Evolutionary conservation across 2,888 invertebrate species (phyloP), one percentile per base, ranked within the genome.

Genomic region (Pherbina coryleti): DNA sequence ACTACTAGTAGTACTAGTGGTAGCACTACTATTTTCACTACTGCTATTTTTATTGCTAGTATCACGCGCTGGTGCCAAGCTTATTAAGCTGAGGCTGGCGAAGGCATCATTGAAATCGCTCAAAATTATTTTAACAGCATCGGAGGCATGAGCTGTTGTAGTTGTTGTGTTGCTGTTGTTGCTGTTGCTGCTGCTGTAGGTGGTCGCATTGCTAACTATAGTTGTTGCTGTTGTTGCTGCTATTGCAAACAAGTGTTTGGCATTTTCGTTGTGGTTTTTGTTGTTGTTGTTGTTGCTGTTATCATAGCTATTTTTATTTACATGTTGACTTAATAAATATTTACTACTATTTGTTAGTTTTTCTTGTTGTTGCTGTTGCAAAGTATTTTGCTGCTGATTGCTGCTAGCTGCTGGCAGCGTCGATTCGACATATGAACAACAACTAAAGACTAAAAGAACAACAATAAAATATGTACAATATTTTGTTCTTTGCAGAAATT

Each of bases 61-160:
- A 70, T 76, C 72, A 77, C 70, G 75, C 57, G 77, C 17, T 28
- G 53, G 19, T 34, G 14, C 51, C 71, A 51, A 25, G 76, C 77
- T 44, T 44, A 49, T 79, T 31, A 31, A 14, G 75, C 53, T 79
- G 67, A 84, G 80, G 77, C 81, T 81, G 55, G 81, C 81, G 79
- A 84, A 83, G 76, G 83, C 84, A 81, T 85, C 84, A 80, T 79
- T 83, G 79, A 83, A 85, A 81, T 85, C 85, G 81, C 82, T 85
- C 79, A 84, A 80, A 78, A 85, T 83, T 79, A 82, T 82, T 82
- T 84, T 83, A 80, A 83, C 82, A 81, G 84, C 83, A 69, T 77
- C 79, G 51, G 78, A 77, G 57, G 77, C 80, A 62, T 78, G 51
- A 73, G 73, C 49, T 44, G 57, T 7, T 76, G 64, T 66, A 19